Conservation (phyloP, 2,113 vertebrate species). For the Eudorcas thomsonii region DNA sequence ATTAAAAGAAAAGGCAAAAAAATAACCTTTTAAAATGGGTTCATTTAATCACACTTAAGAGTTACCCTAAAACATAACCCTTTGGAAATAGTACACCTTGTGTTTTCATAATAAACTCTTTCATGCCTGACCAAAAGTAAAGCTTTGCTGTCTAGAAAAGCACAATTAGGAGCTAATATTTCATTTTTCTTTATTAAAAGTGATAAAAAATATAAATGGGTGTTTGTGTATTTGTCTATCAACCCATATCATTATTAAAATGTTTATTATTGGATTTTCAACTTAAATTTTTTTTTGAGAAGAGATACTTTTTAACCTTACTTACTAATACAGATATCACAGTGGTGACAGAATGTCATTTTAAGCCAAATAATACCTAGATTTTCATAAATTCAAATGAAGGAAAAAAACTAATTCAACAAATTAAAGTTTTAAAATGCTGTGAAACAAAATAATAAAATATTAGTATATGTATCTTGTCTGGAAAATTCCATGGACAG, state of each 20-base stretch:
- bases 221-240: background rate
- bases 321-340: background rate
- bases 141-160: slow-evolving; percentile 62
- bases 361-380: background rate
- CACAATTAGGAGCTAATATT: slow-evolving; percentile 24
- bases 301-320: background rate
- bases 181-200: slow-evolving; percentile 5
- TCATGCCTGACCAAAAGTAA: slow-evolving; percentile 73
- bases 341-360: background rate
- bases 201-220: background rate
- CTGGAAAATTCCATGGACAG: background rate
- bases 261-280: background rate
- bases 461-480: background rate
- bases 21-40: slow-evolving; percentile 55
- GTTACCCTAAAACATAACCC: slow-evolving; percentile 65
- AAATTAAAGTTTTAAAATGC: background rate
- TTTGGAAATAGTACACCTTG: slow-evolving; percentile 75
- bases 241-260: background rate
- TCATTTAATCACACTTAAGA: slow-evolving; percentile 69
- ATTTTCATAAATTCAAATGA: background rate
- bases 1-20: slow-evolving; percentile 26
- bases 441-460: background rate
- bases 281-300: background rate
- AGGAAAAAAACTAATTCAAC: background rate
- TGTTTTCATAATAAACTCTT: slow-evolving; percentile 79